These are phyloP conservation scores for Apotomis betuletana DNA, from an alignment of 2,888 invertebrate species.

Conservation along the genomic window DNA sequence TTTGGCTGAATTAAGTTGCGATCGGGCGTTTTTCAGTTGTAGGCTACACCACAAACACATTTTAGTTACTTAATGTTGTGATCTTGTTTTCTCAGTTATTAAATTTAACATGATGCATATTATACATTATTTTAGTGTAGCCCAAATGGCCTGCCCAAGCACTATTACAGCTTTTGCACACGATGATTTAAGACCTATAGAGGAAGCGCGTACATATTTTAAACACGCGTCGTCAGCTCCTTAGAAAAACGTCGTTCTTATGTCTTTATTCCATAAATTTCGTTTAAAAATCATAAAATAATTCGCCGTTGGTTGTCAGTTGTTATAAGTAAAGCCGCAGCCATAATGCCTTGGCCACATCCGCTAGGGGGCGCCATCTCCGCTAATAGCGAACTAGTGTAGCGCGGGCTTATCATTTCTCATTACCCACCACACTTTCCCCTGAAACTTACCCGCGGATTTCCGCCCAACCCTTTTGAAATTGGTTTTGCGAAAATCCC, in stretches of 20 bases:
- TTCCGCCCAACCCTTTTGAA: constrained; percentile 38
- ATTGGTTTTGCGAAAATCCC: constrained; percentile 38
- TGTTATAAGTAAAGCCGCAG: constrained; percentile 2
- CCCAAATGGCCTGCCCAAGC: no score
- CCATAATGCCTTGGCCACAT: constrained; percentile 14
- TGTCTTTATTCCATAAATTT: background rate
- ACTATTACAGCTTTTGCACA: no score
- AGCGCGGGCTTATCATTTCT: constrained; percentile 56
- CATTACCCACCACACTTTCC: constrained; percentile 47
- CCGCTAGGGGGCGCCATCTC: constrained; percentile 11
- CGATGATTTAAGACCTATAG: no score
- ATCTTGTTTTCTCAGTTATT: no score
- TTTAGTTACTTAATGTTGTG: no score
- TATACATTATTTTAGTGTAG: no score
- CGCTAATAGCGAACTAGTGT: constrained; percentile 60
- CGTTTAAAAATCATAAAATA: background rate
- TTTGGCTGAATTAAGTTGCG: no score
- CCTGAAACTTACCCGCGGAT: constrained; percentile 29
- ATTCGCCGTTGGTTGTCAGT: background rate
- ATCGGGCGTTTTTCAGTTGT: no score
- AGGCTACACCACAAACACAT: no score
- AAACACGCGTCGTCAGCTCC: no score
- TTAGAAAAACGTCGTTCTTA: background rate
- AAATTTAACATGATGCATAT: no score
- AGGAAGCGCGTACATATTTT: no score